Evolutionary conservation across 53 echinoderm and acorn worm species (phyloP), one percentile per base, ranked within the genome.

Genomic region (Crossaster papposus): DNA sequence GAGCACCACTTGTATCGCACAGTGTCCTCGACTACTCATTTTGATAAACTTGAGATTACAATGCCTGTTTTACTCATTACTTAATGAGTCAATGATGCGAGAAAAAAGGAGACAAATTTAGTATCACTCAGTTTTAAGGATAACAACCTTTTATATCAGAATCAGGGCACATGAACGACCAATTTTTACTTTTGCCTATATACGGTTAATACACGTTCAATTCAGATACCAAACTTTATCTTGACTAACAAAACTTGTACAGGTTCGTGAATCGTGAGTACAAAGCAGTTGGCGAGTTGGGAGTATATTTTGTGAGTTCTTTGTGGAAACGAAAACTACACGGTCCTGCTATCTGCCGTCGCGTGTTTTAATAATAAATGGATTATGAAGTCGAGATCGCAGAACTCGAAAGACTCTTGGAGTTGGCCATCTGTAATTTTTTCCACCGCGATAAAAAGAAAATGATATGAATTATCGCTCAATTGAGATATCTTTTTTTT

Each of bases 371-470:
- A n/a, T n/a, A n/a, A n/a, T n/a, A n/a, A 68, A 26, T 68, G 68
- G 68, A 11, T 68, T 68, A 11, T n/a, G 68, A 9, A 26, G 68
- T 24, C 24, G 28, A 26, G 28, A 68, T 26, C 24, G 24, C 28
- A 68, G 68, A 68, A 68, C 28, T 68, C 62, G 13, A 62, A 62
- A 62, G 23, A 62, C 62, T 62, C 62, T 62, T 62, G 3, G 18
- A 62, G 18, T 62, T 68, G 24, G 28, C 68, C 68, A 68, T 68
- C 68, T 68, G 68, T 68, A 68, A 68, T 68, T 68, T 68, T 68
- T 68, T 28, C 68, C 58, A 58, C 68, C n/a, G 28, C 26, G 68
- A 68, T 68, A 68, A 68, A 14, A 23, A 64, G 28, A 23, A 68
- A 26, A 28, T 12, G 68, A 68, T 68, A 68, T 26, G 28, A 28